Conservation (phyloP, 2,113 vertebrate genomes). For the Coptodon bakossiorum region DNA sequence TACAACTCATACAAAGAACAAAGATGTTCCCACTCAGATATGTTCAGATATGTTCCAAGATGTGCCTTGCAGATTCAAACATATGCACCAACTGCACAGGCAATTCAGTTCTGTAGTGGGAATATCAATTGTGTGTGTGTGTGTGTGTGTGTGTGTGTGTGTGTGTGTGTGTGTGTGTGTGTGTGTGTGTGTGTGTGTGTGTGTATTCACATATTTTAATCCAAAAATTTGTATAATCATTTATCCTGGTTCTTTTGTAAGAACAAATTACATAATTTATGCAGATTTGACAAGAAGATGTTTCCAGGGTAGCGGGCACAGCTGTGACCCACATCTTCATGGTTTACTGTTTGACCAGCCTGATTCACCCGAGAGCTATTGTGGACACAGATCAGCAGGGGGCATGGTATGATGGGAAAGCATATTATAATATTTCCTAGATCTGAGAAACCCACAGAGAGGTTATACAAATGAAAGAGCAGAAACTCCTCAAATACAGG, state of each 20-base stretch:
- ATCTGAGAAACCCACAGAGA: not conserved
- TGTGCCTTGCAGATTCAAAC: not conserved
- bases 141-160: not conserved
- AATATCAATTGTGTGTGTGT: not conserved
- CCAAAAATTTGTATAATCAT: not conserved
- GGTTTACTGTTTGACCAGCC: not conserved
- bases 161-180: not conserved
- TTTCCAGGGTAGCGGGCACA: not conserved
- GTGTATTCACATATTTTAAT: not conserved
- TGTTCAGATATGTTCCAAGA: not conserved
- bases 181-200: too few relatives aligned
- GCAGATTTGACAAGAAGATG: not conserved
- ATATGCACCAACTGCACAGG: not conserved
- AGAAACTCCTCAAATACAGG: not conserved
- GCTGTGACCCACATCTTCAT: not conserved
- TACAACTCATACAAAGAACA: not conserved
- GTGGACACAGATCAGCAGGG: not conserved
- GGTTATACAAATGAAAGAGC: not conserved
- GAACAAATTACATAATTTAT: not conserved
- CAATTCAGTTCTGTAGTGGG: not conserved
- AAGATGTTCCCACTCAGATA: not conserved
- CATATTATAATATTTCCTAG: not conserved
- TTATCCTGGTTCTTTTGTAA: not conserved
- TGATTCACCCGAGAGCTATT: not conserved
- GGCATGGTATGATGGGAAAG: not conserved